These are phyloP conservation scores for Channallabes apus DNA, from an alignment of 2,797 vertebrate species.

Conservation along the genomic window DNA sequence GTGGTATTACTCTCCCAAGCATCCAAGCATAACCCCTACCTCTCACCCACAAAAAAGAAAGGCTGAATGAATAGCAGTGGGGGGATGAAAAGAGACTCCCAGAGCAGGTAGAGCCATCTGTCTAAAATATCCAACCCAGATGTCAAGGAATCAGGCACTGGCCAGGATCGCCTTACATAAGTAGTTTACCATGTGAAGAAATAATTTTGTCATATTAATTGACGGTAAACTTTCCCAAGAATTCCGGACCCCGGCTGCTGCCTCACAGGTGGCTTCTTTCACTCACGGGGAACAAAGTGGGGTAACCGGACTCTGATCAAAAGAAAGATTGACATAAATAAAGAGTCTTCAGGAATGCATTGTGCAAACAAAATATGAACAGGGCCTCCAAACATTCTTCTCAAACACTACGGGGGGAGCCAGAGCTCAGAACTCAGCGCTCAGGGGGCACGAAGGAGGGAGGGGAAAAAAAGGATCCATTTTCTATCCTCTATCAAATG, in stretches of 20 bases:
- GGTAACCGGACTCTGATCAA: constrained; percentile 81
- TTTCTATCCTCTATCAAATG: constrained; percentile 43
- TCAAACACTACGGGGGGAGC: constrained; percentile 58
- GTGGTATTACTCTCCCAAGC: constrained; percentile 54
- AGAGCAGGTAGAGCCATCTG: constrained; percentile 83
- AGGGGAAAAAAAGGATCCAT: constrained; percentile 32
- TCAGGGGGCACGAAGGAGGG: constrained; percentile 33
- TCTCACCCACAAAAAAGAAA: constrained; percentile 53
- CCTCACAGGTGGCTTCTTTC: constrained; percentile 93
- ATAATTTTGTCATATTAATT: constrained; percentile 93
- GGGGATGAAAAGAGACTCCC: constrained; percentile 55
- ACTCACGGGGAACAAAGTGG: constrained; percentile 77
- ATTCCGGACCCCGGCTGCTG: constrained; percentile 71
- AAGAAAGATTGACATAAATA: constrained; percentile 82
- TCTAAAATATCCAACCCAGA: constrained; percentile 80
- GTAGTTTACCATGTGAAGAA: constrained; percentile 88
- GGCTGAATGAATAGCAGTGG: constrained; percentile 42
- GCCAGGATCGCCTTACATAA: constrained; percentile 85
- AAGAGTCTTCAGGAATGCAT: constrained; percentile 83
- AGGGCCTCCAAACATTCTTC: constrained; percentile 77
- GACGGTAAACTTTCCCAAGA: constrained; percentile 88
- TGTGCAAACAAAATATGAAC: constrained; percentile 83
- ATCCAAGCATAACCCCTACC: constrained; percentile 53
- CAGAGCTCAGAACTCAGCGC: constrained; percentile 46
- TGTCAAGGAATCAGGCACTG: constrained; percentile 72